A percentile compares a stretch with the other conserved stretches of the same genome.
Evolutionary conservation across 2,797 vertebrate species (phyloP).

Genomic region (Coregonus suidteri): DNA sequence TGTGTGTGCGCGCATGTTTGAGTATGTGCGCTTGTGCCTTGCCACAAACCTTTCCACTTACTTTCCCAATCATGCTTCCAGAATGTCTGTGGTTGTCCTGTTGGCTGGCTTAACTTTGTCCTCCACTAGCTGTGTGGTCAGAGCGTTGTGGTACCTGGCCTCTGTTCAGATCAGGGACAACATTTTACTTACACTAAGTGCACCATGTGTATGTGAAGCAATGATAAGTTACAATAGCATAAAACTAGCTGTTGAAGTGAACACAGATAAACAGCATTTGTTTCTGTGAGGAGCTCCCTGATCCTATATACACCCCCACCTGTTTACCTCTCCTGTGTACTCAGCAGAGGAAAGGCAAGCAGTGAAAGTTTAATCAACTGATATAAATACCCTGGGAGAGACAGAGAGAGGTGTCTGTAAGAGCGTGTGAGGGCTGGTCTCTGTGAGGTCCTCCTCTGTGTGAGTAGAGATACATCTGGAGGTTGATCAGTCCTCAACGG

Average conservation of each 20-base stretch:
- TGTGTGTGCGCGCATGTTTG: not conserved
- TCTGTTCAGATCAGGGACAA: not conserved
- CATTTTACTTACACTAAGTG: not conserved
- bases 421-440: not conserved
- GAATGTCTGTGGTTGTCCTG: not conserved
- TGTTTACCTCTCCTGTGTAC: constrained; percentile 68
- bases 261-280: not conserved
- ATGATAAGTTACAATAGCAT: not conserved
- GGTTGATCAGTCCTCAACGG: not conserved
- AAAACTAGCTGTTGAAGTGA: not conserved
- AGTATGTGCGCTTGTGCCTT: not conserved
- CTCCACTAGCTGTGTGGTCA: not conserved
- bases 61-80: not conserved
- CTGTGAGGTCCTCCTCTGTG: not conserved
- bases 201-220: not conserved
- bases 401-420: constrained; percentile 33
- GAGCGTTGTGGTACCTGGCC: not conserved
- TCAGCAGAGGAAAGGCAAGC: constrained; percentile 69
- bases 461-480: not conserved
- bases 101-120: not conserved
- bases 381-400: constrained; percentile 62
- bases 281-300: constrained; percentile 26
- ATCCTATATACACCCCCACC: constrained; percentile 64
- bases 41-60: not conserved
- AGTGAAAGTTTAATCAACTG: constrained; percentile 56